Conservation (phyloP, 1,140 invertebrate species). For the Drosophila miranda region DNA sequence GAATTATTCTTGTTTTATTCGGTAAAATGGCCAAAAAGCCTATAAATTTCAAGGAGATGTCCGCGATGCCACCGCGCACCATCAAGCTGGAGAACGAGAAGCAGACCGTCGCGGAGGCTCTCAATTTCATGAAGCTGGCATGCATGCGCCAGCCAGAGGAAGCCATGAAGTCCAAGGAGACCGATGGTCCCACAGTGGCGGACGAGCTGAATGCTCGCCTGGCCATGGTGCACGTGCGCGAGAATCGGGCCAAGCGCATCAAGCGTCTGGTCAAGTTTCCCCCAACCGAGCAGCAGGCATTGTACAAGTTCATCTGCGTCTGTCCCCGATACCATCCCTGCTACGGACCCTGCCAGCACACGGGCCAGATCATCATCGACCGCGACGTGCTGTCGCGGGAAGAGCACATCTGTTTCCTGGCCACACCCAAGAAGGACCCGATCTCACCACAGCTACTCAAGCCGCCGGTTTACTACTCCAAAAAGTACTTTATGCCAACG, state of each 20-base stretch:
- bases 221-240: constrained; percentile 60
- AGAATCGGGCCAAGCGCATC: constrained; percentile 54
- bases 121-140: constrained; percentile 37
- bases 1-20: neutral
- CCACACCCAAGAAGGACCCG: constrained; percentile 68
- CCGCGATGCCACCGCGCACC: constrained; percentile 23
- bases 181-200: constrained; percentile 51
- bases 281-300: constrained; percentile 33
- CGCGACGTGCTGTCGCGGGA: constrained; percentile 68
- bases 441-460: constrained; percentile 19
- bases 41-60: no score
- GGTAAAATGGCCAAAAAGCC: constrained; percentile 43
- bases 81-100: constrained; percentile 38
- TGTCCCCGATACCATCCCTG: constrained; percentile 67
- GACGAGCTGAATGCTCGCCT: constrained; percentile 67
- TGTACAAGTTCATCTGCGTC: constrained; percentile 65
- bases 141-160: constrained; percentile 11
- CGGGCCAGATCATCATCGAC: constrained; percentile 73
- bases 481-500: constrained; percentile 59
- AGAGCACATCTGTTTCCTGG: constrained; percentile 71
- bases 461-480: constrained; percentile 45
- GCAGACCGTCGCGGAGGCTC: constrained; percentile 33
- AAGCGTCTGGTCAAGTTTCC: constrained; percentile 57
- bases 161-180: neutral
- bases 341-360: constrained; percentile 66